Conservation (phyloP, 2,888 invertebrate species). For the Melinopterus prodromus region DNA sequence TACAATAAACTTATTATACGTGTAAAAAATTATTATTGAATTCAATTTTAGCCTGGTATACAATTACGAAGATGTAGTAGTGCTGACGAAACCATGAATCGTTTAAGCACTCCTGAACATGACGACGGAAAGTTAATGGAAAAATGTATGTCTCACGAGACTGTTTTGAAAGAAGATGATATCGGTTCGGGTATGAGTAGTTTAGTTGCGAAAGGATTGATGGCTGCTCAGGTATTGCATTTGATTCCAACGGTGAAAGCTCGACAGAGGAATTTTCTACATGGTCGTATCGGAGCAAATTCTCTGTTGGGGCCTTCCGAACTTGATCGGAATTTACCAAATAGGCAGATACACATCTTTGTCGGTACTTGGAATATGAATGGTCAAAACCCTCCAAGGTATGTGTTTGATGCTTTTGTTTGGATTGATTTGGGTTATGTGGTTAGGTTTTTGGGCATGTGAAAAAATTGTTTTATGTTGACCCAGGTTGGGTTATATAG, state of each 20-base stretch:
- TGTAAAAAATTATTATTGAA: neutral
- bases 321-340: slow-evolving; percentile 85
- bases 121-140: slow-evolving; percentile 50
- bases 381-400: slow-evolving; percentile 86
- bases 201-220: slow-evolving; percentile 75
- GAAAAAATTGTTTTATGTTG: no score
- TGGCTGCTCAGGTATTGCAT: slow-evolving; percentile 77
- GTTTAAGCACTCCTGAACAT: slow-evolving; percentile 34
- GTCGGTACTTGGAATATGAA: slow-evolving; percentile 98
- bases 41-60: slow-evolving; percentile 38
- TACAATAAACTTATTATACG: neutral
- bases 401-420: slow-evolving; percentile 47
- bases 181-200: slow-evolving; percentile 67
- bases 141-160: slow-evolving; percentile 57
- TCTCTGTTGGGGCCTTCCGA: slow-evolving; percentile 86
- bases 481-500: no score
- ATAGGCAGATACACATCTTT: slow-evolving; percentile 85
- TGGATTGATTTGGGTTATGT: neutral
- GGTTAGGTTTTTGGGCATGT: neutral
- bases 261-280: slow-evolving; percentile 81
- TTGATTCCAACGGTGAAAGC: slow-evolving; percentile 85
- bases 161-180: slow-evolving; percentile 47
- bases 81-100: slow-evolving; percentile 54
- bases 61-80: slow-evolving; percentile 54
- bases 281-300: slow-evolving; percentile 81